A percentile compares a stretch with the other conserved stretches of the same genome.
These are phyloP conservation scores for Centropyge bicolor DNA, from an alignment of 2,797 vertebrate species.

Conservation along the genomic window DNA sequence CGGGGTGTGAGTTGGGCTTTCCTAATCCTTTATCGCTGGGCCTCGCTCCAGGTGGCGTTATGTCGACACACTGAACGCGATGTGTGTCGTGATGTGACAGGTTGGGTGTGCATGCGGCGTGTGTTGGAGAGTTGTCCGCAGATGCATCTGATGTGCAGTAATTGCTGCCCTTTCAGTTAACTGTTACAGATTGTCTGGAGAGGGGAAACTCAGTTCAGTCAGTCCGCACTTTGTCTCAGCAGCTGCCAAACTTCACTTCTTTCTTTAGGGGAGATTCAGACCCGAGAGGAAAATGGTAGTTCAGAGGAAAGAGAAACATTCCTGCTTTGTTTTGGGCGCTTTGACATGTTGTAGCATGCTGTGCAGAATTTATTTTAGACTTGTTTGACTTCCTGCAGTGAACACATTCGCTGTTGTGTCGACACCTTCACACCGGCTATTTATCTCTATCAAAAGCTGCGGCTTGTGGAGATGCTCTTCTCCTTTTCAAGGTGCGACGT, in stretches of 20 bases:
- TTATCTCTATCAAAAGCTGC: slow-evolving; percentile 42
- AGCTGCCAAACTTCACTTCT: slow-evolving; percentile 57
- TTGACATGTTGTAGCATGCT: slow-evolving; percentile 37
- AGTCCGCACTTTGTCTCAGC: slow-evolving; percentile 39
- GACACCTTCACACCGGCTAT: slow-evolving; percentile 50
- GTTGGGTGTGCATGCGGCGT: slow-evolving; percentile 28
- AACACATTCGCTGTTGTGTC: slow-evolving; percentile 49
- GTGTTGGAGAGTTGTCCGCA: slow-evolving; percentile 53
- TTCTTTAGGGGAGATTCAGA: slow-evolving; percentile 60
- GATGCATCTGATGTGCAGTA: slow-evolving; percentile 78
- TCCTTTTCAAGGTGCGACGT: slow-evolving; percentile 27
- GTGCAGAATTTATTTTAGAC: slow-evolving; percentile 49
- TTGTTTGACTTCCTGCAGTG: slow-evolving; percentile 57
- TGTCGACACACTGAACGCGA: slow-evolving; percentile 73
- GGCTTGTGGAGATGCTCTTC: slow-evolving; percentile 19
- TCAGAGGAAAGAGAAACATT: slow-evolving; percentile 29
- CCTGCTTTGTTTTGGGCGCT: slow-evolving; percentile 43
- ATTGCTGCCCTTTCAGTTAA: slow-evolving; percentile 81
- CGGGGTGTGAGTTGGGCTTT: slow-evolving; percentile 78
- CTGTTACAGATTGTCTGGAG: slow-evolving; percentile 69
- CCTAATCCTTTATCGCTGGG: slow-evolving; percentile 81
- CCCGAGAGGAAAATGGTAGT: slow-evolving; percentile 18
- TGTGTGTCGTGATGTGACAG: slow-evolving; percentile 79
- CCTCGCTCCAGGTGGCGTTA: slow-evolving; percentile 80
- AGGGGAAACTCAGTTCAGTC: slow-evolving; percentile 58